Conservation (phyloP, 2,888 invertebrate genomes). For the Zonitis immaculata region DNA sequence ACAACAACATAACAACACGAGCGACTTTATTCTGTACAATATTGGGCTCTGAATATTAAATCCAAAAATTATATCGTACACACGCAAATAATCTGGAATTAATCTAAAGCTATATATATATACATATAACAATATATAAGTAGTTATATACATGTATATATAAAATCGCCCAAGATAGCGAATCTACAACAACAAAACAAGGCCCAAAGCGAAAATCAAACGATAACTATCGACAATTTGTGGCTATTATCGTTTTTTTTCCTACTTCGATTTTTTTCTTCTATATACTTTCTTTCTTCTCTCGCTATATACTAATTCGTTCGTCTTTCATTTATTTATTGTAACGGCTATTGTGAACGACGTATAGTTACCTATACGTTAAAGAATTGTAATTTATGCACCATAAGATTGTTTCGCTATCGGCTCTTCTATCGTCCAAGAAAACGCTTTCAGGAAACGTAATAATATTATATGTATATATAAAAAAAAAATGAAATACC, state of each 20-base stretch:
- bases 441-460: constrained; percentile 1
- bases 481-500: constrained; percentile 12
- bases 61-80: constrained; percentile 43
- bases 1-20: too few species aligned
- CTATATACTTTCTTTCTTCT: not conserved
- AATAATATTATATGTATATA: too few species aligned
- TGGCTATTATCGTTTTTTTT: constrained; percentile 22
- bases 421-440: constrained; percentile 2
- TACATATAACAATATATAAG: too few species aligned
- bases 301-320: not conserved
- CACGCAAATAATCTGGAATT: constrained; percentile 39
- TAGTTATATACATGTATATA: too few species aligned
- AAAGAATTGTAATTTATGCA: constrained; percentile 11
- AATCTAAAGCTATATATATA: constrained; percentile 24
- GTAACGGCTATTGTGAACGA: constrained; percentile 18
- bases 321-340: constrained; percentile 14
- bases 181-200: too few species aligned
- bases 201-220: constrained; percentile 30
- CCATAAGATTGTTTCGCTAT: constrained; percentile 5
- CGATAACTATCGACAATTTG: constrained; percentile 40
- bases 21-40: constrained; percentile 45
- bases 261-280: not conserved
- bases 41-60: constrained; percentile 46
- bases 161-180: constrained; percentile 32
- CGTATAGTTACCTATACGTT: constrained; percentile 11